Percentiles rank a stretch among this genome's conserved stretches.
These are phyloP conservation scores for Ammodytes marinus DNA, from an alignment of 2,113 vertebrate species.

Conservation along the genomic window DNA sequence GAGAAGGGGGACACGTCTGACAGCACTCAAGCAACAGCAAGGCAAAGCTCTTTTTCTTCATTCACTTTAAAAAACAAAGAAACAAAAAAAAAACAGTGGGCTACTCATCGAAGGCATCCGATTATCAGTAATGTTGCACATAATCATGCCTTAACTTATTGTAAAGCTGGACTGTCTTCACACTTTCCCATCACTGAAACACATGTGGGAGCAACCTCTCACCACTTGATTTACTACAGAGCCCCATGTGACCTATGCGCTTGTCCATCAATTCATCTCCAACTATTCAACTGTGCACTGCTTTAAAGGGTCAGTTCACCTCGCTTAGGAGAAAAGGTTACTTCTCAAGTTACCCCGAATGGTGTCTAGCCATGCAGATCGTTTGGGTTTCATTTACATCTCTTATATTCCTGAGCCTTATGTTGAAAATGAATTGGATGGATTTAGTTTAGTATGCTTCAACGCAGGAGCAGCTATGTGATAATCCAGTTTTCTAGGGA, in stretches of 20 bases:
- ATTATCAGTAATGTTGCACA: constrained; percentile 13
- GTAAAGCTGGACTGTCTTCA: background rate
- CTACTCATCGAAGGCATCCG: constrained; percentile 38
- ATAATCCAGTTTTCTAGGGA: no score
- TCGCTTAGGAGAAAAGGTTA: background rate
- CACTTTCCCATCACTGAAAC: background rate
- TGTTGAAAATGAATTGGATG: no score
- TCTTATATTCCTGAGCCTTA: background rate
- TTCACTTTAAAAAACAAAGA: constrained; percentile 26
- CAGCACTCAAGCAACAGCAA: constrained; percentile 64
- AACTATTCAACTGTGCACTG: background rate
- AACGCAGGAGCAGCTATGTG: no score
- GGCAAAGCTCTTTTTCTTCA: constrained; percentile 58
- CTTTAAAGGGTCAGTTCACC: background rate
- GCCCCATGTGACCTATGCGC: background rate
- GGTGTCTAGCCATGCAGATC: background rate
- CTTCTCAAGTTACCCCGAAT: background rate
- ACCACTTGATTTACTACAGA: background rate
- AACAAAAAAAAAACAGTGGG: background rate
- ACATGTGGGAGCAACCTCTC: constrained; percentile 16
- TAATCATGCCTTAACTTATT: background rate
- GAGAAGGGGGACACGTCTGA: constrained; percentile 30
- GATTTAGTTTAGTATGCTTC: no score
- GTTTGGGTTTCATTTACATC: background rate
- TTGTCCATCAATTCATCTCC: no score